Percentiles rank a stretch among this genome's conserved stretches.
Evolutionary conservation across 2,797 vertebrate genomes (phyloP).

Genomic region (Otolemur crassicaudatus): DNA sequence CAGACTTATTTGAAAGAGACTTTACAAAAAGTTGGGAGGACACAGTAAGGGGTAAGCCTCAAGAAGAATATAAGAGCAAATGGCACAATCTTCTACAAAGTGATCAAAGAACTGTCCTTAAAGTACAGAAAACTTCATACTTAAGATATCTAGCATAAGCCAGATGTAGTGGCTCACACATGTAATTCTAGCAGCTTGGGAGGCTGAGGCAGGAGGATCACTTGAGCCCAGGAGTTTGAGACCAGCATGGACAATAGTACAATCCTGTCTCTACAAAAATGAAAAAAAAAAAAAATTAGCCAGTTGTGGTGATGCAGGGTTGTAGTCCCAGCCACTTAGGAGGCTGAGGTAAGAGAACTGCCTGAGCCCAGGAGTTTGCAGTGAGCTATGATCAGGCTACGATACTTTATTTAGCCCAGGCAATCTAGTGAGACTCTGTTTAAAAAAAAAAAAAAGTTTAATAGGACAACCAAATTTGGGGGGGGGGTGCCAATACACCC

Average conservation of each 20-base stretch:
- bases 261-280: not conserved
- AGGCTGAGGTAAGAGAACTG: not conserved
- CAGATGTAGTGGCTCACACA: not conserved
- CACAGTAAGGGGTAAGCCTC: not conserved
- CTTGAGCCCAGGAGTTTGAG: not conserved
- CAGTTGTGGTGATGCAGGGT: not conserved
- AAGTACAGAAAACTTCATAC: constrained; percentile 53
- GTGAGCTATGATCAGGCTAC: not conserved
- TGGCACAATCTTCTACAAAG: constrained; percentile 51
- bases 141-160: constrained; percentile 4
- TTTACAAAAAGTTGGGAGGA: constrained; percentile 20
- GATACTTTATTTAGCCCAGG: not conserved
- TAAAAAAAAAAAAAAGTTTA: not conserved
- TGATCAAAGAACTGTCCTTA: not conserved
- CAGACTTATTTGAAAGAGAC: constrained; percentile 45
- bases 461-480: not conserved
- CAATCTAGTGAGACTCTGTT: not conserved
- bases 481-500: not conserved
- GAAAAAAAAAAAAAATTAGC: not conserved
- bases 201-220: not conserved
- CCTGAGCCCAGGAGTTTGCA: not conserved
- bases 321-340: not conserved
- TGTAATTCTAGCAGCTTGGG: not conserved
- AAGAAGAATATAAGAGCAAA: constrained; percentile 45
- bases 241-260: not conserved